Conservation (phyloP, 2,888 invertebrate species). For the Leptopilina syphax region DNA sequence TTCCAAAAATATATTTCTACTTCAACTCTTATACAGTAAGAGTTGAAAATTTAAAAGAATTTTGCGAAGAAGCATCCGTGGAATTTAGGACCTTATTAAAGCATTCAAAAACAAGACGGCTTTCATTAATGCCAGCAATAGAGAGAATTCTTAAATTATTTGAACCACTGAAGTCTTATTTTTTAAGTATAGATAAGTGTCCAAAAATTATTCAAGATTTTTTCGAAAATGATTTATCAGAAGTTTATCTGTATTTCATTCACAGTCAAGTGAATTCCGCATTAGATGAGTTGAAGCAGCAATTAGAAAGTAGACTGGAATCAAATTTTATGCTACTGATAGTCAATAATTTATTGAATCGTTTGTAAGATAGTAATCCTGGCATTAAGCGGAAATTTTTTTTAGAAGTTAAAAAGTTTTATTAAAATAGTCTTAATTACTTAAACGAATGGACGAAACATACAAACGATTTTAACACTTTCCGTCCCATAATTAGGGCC, state of each 20-base stretch:
- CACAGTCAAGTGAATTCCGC: slow-evolving; percentile 44
- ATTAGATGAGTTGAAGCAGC: too few relatives aligned
- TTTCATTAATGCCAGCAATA: slow-evolving; percentile 62
- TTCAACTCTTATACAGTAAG: slow-evolving; percentile 69
- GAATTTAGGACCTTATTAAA: slow-evolving; percentile 62
- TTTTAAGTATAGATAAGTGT: slow-evolving; percentile 60
- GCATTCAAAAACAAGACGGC: slow-evolving; percentile 62
- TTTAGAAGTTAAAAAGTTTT: not conserved
- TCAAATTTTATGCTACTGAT: not conserved
- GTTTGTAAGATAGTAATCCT: slow-evolving; percentile 15
- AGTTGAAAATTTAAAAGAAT: slow-evolving; percentile 64
- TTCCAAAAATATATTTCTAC: slow-evolving; percentile 67
- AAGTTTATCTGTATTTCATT: slow-evolving; percentile 52
- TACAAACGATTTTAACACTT: slow-evolving; percentile 24
- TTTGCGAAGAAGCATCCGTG: slow-evolving; percentile 64
- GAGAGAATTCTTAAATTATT: slow-evolving; percentile 64
- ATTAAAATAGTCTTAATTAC: not conserved
- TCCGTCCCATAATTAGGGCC: too few relatives aligned
- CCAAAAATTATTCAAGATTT: slow-evolving; percentile 55
- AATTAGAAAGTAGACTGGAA: not conserved
- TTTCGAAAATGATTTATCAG: slow-evolving; percentile 54
- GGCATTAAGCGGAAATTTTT: not conserved
- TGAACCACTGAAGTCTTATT: slow-evolving; percentile 60
- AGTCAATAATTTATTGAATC: not conserved
- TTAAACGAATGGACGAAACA: slow-evolving; percentile 19